Evolutionary conservation across 2,797 vertebrate species (phyloP).

Genomic region (Periparus ater): DNA sequence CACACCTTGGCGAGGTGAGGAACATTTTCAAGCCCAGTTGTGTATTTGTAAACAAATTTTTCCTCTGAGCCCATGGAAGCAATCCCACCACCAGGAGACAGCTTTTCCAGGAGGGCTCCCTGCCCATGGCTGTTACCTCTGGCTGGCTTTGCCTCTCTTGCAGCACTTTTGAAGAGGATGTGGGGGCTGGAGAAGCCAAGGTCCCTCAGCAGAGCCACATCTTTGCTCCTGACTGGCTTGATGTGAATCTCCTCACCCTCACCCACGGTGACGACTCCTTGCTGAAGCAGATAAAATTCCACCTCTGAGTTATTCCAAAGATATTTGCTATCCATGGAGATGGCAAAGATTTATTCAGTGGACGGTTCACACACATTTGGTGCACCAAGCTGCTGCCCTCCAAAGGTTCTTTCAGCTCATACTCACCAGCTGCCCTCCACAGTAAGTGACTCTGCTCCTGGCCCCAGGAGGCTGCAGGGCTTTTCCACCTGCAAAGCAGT

Average conservation of each 20-base stretch:
- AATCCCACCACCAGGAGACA: neutral
- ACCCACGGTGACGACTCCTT: slow-evolving; percentile 15
- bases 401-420: neutral
- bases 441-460: slow-evolving; percentile 49
- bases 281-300: slow-evolving; percentile 54
- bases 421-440: slow-evolving; percentile 71
- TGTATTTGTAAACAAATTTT: neutral
- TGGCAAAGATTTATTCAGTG: neutral
- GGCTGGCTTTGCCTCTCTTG: neutral
- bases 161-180: slow-evolving; percentile 16
- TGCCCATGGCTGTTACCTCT: neutral
- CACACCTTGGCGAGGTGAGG: neutral
- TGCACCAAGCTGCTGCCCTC: neutral
- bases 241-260: slow-evolving; percentile 22
- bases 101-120: neutral
- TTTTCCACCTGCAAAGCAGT: slow-evolving; percentile 52
- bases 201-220: neutral
- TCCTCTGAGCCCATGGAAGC: neutral
- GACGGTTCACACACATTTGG: neutral
- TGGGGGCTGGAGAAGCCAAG: slow-evolving; percentile 18
- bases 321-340: neutral
- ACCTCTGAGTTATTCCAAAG: slow-evolving; percentile 5
- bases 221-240: slow-evolving; percentile 45
- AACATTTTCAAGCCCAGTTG: fast-evolving
- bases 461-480: neutral